Evolutionary conservation across 2,797 vertebrate species (phyloP).

Genomic region (Micromesistius poutassou): DNA sequence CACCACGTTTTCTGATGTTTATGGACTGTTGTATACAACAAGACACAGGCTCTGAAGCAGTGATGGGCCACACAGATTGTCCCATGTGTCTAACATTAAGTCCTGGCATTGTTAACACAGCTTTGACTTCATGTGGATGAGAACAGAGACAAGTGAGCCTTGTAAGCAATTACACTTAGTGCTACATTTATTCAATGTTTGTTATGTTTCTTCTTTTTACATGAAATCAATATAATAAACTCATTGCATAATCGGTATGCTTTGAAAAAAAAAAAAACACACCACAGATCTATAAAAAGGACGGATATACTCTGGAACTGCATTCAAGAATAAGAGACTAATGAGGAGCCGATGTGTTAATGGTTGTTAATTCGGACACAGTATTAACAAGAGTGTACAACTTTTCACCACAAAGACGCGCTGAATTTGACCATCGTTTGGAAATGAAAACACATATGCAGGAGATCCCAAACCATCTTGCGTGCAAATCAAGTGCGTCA

Average conservation of each 20-base stretch:
- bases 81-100: conserved; percentile 12
- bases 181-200: conserved; percentile 5
- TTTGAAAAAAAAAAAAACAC: neutral
- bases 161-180: neutral
- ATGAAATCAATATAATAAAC: neutral
- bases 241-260: neutral
- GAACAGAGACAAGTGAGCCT: neutral
- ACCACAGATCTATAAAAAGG: neutral
- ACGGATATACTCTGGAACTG: neutral
- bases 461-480: conserved; percentile 3
- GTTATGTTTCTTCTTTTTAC: neutral
- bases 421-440: conserved; percentile 19
- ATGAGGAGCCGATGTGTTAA: conserved; percentile 16
- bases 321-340: conserved; percentile 25
- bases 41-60: conserved; percentile 6
- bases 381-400: conserved; percentile 26
- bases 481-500: neutral
- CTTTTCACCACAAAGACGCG: conserved; percentile 17
- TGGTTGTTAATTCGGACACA: conserved; percentile 45
- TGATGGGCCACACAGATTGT: conserved; percentile 11
- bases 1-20: neutral
- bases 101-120: neutral
- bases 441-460: conserved; percentile 23
- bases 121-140: conserved; percentile 7
- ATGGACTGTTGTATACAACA: conserved; percentile 11